A percentile compares a stretch with the other conserved stretches of the same genome.
Evolutionary conservation across 2,888 invertebrate species (phyloP).

Genomic region (Melitaea athalia): DNA sequence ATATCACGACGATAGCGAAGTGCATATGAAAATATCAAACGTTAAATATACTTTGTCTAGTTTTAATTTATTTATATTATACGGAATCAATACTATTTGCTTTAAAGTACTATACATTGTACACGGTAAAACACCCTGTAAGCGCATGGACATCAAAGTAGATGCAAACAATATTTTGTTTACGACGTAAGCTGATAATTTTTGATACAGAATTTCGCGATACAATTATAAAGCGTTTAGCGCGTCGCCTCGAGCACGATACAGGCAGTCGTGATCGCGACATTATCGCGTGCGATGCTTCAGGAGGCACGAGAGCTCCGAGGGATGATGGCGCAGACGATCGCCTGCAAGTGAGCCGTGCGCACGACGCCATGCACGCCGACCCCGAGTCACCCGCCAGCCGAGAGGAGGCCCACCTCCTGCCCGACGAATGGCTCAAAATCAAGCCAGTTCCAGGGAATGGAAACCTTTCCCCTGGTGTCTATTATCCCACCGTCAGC

Average conservation of each 20-base stretch:
- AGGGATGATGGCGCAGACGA: conserved; percentile 68
- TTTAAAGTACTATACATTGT: neutral
- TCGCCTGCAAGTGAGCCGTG: conserved; percentile 57
- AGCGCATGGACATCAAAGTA: conserved; percentile 57
- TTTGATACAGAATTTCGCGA: conserved; percentile 75
- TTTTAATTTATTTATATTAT: neutral
- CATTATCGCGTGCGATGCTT: conserved; percentile 80
- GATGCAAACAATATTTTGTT: conserved; percentile 71
- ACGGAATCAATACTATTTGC: neutral
- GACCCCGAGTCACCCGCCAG: conserved; percentile 77
- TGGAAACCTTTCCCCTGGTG: conserved; percentile 76
- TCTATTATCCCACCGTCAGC: conserved; percentile 77
- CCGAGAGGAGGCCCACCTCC: conserved; percentile 76
- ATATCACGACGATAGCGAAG: too few species aligned
- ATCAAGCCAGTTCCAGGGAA: conserved; percentile 69
- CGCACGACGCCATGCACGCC: conserved; percentile 69
- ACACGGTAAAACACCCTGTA: conserved; percentile 56
- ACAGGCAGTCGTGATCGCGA: conserved; percentile 76
- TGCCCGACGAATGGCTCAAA: conserved; percentile 79
- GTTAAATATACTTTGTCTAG: too few species aligned
- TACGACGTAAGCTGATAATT: conserved; percentile 77
- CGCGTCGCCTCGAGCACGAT: conserved; percentile 65
- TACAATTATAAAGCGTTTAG: conserved; percentile 80
- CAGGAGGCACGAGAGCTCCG: conserved; percentile 68
- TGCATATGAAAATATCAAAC: too few species aligned